Base-by-base conservation (phyloP, 2,113 vertebrate genomes). In the Gnathonemus echidnorhynchus region DNA sequence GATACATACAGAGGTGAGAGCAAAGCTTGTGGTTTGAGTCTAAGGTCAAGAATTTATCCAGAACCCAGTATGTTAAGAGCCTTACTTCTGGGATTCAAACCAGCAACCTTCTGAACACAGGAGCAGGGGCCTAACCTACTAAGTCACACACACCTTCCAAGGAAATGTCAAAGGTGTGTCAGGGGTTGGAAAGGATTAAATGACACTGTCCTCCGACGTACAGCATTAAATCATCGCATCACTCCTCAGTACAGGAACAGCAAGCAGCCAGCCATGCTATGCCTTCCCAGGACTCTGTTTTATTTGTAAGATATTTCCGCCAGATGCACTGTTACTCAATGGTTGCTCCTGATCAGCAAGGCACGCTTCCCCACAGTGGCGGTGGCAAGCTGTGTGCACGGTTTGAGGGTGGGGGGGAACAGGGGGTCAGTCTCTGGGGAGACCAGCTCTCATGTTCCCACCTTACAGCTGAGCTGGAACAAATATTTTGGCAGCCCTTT, bases 311-410 rank as follows among this genome's bases (percentile, higher is more conserved):
- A 80, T n/a, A 42, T 42, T 83, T 52, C 88, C 13, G 21, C 49
- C 88, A 89, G 27, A 89, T 89, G 35, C 88, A 45, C 31, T 45
- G 48, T 56, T 83, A 39, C 13, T 89, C 48, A n/a, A 56, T 56
- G 70, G 35, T 42, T 52, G 49, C 49, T 49, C 46, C 35, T 19
- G 74, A 83, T 83, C 88, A 89, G 80, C 88, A 89, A 56, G 83
- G 19, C 19, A 10, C 3, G 31, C 15, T 39, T 89, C 19, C 24
- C 48, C 42, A 13, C 15, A 35, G 50, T 70, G 50, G 31, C 7
- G 7, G 31, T 53, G 86, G 49, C 27, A 53, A 50, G n/a, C 24
- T 11, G 45, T 45, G 39, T 83, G 77, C 5, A 2, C 0, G 77
- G 31, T 39, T 87, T 24, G 48, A 52, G 24, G 86, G 11, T 27